Evolutionary conservation across 2,797 vertebrate genomes (phyloP).

Genomic region (Alcedo atthis): DNA sequence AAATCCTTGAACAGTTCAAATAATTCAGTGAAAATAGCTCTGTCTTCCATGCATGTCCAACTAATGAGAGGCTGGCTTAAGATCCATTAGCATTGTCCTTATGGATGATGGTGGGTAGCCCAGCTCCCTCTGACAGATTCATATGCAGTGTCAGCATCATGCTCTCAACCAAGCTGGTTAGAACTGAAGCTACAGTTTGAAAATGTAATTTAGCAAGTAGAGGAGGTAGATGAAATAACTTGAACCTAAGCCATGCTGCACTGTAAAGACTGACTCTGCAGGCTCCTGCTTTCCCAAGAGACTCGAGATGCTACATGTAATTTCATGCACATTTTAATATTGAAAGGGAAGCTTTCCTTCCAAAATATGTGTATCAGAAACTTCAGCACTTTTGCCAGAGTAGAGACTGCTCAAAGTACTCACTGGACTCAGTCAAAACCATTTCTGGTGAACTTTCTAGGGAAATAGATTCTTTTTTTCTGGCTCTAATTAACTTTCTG

Average conservation of each 20-base stretch:
- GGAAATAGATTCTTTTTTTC: background rate
- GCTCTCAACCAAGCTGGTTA: background rate
- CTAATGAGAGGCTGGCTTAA: background rate
- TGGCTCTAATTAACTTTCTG: slow-evolving; percentile 43
- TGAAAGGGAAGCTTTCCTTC: slow-evolving; percentile 7
- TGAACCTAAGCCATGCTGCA: background rate
- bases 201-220: background rate
- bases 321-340: slow-evolving; percentile 40
- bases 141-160: background rate
- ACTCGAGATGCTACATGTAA: background rate
- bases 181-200: background rate
- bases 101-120: background rate
- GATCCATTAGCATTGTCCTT: background rate
- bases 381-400: slow-evolving; percentile 1
- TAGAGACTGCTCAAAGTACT: background rate
- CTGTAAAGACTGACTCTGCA: background rate
- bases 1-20: background rate
- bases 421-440: background rate
- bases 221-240: background rate
- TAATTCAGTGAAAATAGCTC: background rate
- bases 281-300: background rate
- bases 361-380: background rate
- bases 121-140: background rate
- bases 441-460: background rate
- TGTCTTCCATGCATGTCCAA: background rate